Evolutionary conservation across 2,797 vertebrate species (phyloP).

Genomic region (Parauchenoglanis ngamensis): DNA sequence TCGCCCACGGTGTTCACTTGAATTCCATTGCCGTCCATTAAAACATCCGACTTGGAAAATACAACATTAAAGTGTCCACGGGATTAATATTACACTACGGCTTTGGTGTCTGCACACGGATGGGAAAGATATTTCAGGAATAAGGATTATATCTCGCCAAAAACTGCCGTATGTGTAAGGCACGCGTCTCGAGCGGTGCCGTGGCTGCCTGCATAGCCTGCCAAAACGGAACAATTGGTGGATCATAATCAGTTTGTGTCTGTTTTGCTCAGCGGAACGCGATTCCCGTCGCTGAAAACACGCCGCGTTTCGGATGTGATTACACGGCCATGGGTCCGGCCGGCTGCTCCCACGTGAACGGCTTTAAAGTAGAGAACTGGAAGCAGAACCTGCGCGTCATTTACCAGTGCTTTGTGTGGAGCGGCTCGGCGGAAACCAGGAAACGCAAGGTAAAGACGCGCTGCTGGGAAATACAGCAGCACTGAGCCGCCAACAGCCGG

Average conservation of each 20-base stretch:
- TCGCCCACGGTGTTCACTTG: constrained; percentile 68
- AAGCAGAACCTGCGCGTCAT: constrained; percentile 95
- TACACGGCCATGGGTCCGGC: constrained; percentile 86
- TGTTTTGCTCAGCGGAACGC: constrained; percentile 50
- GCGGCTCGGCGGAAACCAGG: constrained; percentile 91
- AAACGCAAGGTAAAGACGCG: constrained; percentile 86
- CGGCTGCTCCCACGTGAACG: constrained; percentile 92
- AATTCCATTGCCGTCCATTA: constrained; percentile 81
- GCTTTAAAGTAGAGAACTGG: constrained; percentile 98
- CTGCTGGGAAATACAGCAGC: neutral
- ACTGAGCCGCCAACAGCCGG: no score
- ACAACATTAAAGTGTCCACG: constrained; percentile 59
- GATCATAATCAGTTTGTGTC: constrained; percentile 58
- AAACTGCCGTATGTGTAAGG: constrained; percentile 62
- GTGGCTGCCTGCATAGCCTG: constrained; percentile 66
- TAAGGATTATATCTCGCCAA: constrained; percentile 45
- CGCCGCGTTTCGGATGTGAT: constrained; percentile 65
- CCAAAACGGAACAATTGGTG: constrained; percentile 65
- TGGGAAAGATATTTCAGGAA: constrained; percentile 42
- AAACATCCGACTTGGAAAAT: constrained; percentile 62
- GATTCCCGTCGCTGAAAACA: constrained; percentile 24
- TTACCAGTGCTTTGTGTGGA: constrained; percentile 98
- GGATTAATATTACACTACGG: neutral
- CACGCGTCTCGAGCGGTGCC: constrained; percentile 47
- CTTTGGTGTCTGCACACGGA: neutral